Percentiles rank a stretch among this genome's conserved stretches.
Conservation (phyloP, 2,797 vertebrate species). For the Takifugu rubripes region DNA sequence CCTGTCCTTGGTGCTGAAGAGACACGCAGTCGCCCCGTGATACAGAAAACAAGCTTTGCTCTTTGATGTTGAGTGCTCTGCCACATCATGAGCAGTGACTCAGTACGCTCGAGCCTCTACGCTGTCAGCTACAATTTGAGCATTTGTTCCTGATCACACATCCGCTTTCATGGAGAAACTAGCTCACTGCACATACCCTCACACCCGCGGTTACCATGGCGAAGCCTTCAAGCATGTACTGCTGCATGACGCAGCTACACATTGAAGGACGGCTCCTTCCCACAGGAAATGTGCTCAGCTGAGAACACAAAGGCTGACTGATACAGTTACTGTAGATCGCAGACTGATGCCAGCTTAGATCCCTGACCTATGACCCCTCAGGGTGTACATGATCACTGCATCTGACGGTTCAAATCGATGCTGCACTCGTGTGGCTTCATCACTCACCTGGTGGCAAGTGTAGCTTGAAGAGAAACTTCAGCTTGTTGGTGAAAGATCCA, state of each 20-base stretch:
- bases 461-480: conserved; percentile 96
- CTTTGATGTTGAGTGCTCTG: conserved; percentile 29
- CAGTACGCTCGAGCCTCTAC: conserved; percentile 36
- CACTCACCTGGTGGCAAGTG: conserved; percentile 91
- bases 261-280: conserved; percentile 41
- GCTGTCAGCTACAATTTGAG: conserved; percentile 49
- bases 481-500: conserved; percentile 92
- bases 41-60: conserved; percentile 28
- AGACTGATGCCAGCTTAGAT: conserved; percentile 6
- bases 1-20: conserved; percentile 61
- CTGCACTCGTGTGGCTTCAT: background rate
- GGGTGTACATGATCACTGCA: conserved; percentile 4
- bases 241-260: conserved; percentile 35
- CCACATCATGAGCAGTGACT: conserved; percentile 35
- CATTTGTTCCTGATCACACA: conserved; percentile 22
- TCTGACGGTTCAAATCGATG: background rate
- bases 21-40: conserved; percentile 1
- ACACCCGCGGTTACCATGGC: conserved; percentile 49
- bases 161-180: conserved; percentile 23
- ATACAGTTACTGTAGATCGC: background rate
- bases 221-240: conserved; percentile 33
- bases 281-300: conserved; percentile 20
- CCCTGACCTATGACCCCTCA: conserved; percentile 27
- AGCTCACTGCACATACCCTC: conserved; percentile 34
- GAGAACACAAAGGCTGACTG: conserved; percentile 21